phyloP scores from a whole-genome alignment of 2,113 vertebrate species.

The Fukomys damarensis region DNA sequence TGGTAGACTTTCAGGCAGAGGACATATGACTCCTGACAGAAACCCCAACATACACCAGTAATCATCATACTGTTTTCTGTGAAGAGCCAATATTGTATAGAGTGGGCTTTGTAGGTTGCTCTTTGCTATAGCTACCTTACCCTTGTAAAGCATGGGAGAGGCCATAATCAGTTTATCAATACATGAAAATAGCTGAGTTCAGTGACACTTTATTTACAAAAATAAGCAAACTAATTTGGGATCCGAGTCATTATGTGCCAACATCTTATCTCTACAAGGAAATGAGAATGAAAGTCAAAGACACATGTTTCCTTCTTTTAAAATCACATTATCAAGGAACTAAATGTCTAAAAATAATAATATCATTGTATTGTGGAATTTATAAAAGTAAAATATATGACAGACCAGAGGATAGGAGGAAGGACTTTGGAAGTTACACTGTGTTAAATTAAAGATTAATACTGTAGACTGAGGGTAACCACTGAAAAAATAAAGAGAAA shows the following conservation, averaged over 20 bases:
- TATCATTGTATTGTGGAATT: not conserved
- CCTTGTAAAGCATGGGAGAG: not conserved
- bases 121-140: not conserved
- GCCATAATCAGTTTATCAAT: not conserved
- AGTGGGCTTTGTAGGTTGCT: not conserved
- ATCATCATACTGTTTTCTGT: slow-evolving; percentile 8
- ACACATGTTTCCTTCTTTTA: not conserved
- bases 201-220: slow-evolving; percentile 54
- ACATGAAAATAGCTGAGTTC: not conserved
- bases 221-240: not conserved
- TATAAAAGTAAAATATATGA: not conserved
- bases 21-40: not conserved
- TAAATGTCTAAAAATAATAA: slow-evolving; percentile 8
- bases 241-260: not conserved
- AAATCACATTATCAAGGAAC: slow-evolving; percentile 7
- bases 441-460: slow-evolving; percentile 51
- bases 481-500: not conserved
- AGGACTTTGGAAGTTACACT: not conserved
- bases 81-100: not conserved
- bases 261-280: not conserved
- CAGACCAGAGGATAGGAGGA: not conserved
- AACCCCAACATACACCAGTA: not conserved
- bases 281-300: slow-evolving; percentile 19
- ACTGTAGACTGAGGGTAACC: not conserved
- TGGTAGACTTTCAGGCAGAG: not conserved